A percentile compares a stretch with the other conserved stretches of the same genome.
Evolutionary conservation across 2,888 invertebrate species (phyloP).

Genomic region (Hermodice carunculata): DNA sequence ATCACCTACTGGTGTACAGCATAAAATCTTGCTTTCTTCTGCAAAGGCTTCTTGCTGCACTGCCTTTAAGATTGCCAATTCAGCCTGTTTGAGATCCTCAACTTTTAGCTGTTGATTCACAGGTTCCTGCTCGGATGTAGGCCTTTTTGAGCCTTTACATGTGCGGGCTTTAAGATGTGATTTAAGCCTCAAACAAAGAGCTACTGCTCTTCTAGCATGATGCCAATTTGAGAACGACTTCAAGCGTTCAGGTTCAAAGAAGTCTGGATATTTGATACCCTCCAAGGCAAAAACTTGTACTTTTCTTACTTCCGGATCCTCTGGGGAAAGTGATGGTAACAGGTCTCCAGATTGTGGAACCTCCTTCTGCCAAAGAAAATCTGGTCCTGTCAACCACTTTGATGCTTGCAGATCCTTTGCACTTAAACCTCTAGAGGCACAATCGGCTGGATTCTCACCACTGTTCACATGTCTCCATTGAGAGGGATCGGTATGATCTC

Average conservation of each 20-base stretch:
- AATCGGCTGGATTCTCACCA: conserved; percentile 56
- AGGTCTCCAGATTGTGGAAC: neutral
- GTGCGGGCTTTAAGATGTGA: neutral
- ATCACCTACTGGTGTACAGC: neutral
- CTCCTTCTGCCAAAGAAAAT: conserved; percentile 26
- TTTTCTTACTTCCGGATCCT: conserved; percentile 11
- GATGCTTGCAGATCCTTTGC: conserved; percentile 19
- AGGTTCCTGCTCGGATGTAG: too few relatives aligned
- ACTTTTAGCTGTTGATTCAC: too few relatives aligned
- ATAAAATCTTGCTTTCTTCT: neutral
- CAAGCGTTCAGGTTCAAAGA: neutral
- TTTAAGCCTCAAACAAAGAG: neutral
- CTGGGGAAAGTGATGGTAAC: neutral
- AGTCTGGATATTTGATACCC: neutral
- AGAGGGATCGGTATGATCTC: conserved; percentile 22
- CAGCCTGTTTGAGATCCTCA: conserved; percentile 12
- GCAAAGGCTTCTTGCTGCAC: conserved; percentile 10
- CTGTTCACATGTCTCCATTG: conserved; percentile 48
- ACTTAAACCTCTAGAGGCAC: conserved; percentile 42
- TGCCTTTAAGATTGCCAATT: neutral
- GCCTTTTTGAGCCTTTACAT: too few relatives aligned
- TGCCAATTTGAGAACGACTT: conserved; percentile 19
- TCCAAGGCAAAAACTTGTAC: neutral
- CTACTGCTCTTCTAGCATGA: neutral
- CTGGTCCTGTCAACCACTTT: conserved; percentile 25